Evolutionary conservation across 2,797 vertebrate genomes (phyloP), one percentile per base, ranked within the genome.

Genomic region (Thripadectes ignobilis): DNA sequence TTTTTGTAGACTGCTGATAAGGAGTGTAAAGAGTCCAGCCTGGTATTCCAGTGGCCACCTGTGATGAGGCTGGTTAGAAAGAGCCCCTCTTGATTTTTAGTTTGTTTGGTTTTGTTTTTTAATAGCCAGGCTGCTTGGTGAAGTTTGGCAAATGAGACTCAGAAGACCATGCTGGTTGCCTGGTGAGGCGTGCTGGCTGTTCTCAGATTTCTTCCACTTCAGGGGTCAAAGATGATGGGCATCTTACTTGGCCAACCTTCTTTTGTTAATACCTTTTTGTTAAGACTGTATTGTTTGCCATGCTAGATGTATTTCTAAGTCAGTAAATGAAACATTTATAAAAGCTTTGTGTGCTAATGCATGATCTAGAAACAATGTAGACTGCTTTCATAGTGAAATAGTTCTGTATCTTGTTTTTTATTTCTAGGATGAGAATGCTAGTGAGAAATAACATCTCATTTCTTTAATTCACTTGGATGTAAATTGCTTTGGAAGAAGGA

Each of bases 391-490:
- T 34, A 59, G 34, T n/a, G 48, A 91, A 69, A 24, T 38, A 46
- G 49, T 65, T 92, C 26, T 27, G 32, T 27, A 43, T 66, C 67
- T 88, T 75, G 12, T 85, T 92, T 91, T 75, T 90, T 78, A 61
- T 52, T 74, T 87, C 36, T 74, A 45, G 39, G 27, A 63, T 85
- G n/a, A 73, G 39, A 74, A 76, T 67, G 32, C 43, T 86, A 69
- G 15, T 76, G 59, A 83, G 38, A 46, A 93, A 59, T 61, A 91
- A 43, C 39, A 62, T 27, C 12, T 72, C 10, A 38, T 67, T 82
- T 82, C 36, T 73, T 94, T 80, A 79, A 73, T 82, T 93, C 19
- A 34, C 22, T 76, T 85, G 38, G 12, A 87, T 82, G 10, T 77
- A 67, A 88, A 80, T 77, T 89, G 55, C 6, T 89, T 81, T 63